Base-by-base conservation (phyloP, 1,140 invertebrate species). In the Trialeurodes vaporariorum region DNA sequence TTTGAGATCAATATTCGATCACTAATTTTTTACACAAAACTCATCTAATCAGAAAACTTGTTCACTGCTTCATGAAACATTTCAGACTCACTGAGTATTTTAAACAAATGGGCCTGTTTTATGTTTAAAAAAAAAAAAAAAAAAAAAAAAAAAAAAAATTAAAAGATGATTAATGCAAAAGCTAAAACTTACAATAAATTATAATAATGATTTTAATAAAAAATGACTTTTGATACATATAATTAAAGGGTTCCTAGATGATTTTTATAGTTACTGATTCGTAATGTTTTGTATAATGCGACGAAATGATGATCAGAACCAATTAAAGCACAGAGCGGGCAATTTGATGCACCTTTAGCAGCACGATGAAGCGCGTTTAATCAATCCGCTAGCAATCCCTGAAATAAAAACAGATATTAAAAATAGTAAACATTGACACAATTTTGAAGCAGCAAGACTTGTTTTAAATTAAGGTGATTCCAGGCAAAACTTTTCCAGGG, bases 331-430 rank as follows among this genome's bases (percentile, higher is more conserved):
- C 34, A 49, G 17, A 49, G 34, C 34, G 34, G 34, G 17, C 34
- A 49, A 49, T 49, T 49, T 49, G 34, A 49, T 9, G 34, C 34
- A 49, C 34, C 34, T 49, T 49, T 49, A 5, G 34, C 34, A 49
- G 34, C 34, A 22, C 24, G 58, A 61, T 58, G 64, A 65, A 65
- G 64, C 9, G 40, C 64, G 27, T 40, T 27, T 34, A 63, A 59
- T 82, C 81, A 82, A 73, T 82, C 80, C 71, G 80, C 79, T 70
- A 81, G 76, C 74, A 85, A 77, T 71, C 77, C 83, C 49, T 67
- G 69, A 58, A 64, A 65, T 2, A 49, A n/a, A n/a, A n/a, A n/a
- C n/a, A n/a, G n/a, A n/a, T n/a, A n/a, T n/a, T n/a, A n/a, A n/a
- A n/a, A n/a, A n/a, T n/a, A n/a, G n/a, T n/a, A n/a, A n/a, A n/a